Conservation (phyloP, 2,113 vertebrate species). For the Nymphicus hollandicus region DNA sequence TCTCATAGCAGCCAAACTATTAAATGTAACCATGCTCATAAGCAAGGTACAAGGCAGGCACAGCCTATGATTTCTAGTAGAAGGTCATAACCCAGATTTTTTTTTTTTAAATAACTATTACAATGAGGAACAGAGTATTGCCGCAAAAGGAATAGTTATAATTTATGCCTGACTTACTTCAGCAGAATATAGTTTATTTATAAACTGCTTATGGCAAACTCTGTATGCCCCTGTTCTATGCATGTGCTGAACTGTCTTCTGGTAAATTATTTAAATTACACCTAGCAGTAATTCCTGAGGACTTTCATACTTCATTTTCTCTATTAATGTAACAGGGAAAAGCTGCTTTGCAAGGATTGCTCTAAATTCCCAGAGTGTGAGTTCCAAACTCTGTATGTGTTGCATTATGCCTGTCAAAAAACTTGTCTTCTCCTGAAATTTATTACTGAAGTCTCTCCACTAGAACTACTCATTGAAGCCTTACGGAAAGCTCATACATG, state of each 20-base stretch:
- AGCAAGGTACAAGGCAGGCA: conserved; percentile 71
- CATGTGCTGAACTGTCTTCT: conserved; percentile 81
- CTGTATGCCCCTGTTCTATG: conserved; percentile 80
- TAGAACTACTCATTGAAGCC: conserved; percentile 85
- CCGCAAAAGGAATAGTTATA: conserved; percentile 80
- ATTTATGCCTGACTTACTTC: conserved; percentile 83
- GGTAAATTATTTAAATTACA: conserved; percentile 89
- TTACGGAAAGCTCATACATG: conserved; percentile 87
- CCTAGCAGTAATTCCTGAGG: conserved; percentile 83
- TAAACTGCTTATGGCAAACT: conserved; percentile 87
- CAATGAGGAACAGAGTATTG: conserved; percentile 74
- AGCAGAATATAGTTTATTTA: conserved; percentile 86
- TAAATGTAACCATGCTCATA: conserved; percentile 71
- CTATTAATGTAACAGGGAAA: conserved; percentile 84
- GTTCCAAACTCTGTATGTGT: conserved; percentile 81
- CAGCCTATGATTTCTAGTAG: conserved; percentile 72
- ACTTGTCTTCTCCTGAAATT: conserved; percentile 84
- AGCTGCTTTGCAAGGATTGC: conserved; percentile 82
- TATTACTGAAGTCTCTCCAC: conserved; percentile 84
- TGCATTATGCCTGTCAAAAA: conserved; percentile 85
- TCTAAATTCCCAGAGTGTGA: conserved; percentile 85
- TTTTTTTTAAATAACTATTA: conserved; percentile 76
- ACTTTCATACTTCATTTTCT: conserved; percentile 85
- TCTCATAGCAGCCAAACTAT: conserved; percentile 69
- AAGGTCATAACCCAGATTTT: conserved; percentile 81